Percentiles rank a stretch among this genome's conserved stretches.
phyloP scores from a whole-genome alignment of 2,797 vertebrate genomes.

The Cirrhinus molitorella region DNA sequence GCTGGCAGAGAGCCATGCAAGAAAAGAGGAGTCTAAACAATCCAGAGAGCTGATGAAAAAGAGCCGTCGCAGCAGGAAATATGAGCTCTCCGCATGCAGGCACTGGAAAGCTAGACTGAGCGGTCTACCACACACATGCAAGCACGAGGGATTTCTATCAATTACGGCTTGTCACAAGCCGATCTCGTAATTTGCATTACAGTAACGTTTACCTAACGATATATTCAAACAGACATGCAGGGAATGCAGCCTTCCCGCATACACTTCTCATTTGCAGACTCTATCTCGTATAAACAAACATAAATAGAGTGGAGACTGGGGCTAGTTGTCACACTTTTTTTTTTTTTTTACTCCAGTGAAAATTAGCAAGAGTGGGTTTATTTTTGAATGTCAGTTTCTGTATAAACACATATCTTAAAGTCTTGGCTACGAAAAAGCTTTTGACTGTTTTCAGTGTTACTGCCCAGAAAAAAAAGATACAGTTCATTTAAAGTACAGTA shows the following conservation, averaged over 20 bases:
- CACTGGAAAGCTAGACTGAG: slow-evolving; percentile 26
- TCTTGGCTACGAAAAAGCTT: background rate
- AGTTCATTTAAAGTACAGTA: background rate
- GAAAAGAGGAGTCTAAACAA: slow-evolving; percentile 49
- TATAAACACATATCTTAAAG: background rate
- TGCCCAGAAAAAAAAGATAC: background rate
- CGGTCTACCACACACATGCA: slow-evolving; percentile 25
- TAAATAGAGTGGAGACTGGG: background rate
- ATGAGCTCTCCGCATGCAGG: slow-evolving; percentile 45
- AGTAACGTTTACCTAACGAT: background rate
- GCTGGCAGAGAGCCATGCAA: slow-evolving; percentile 48
- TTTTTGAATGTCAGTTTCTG: background rate
- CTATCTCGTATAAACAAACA: slow-evolving; percentile 7
- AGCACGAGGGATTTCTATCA: slow-evolving; percentile 25
- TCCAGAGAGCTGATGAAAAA: slow-evolving; percentile 39
- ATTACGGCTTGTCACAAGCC: slow-evolving; percentile 30
- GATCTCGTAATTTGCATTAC: slow-evolving; percentile 36
- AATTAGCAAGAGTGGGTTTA: background rate
- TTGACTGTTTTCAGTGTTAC: background rate
- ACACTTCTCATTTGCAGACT: slow-evolving; percentile 6
- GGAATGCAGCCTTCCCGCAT: background rate
- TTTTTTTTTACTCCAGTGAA: background rate
- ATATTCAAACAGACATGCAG: slow-evolving; percentile 12
- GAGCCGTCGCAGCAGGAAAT: slow-evolving; percentile 32
- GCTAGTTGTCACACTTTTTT: slow-evolving; percentile 13